Base-by-base conservation (phyloP, 2,797 vertebrate species). In the Emydoidea blandingii region DNA sequence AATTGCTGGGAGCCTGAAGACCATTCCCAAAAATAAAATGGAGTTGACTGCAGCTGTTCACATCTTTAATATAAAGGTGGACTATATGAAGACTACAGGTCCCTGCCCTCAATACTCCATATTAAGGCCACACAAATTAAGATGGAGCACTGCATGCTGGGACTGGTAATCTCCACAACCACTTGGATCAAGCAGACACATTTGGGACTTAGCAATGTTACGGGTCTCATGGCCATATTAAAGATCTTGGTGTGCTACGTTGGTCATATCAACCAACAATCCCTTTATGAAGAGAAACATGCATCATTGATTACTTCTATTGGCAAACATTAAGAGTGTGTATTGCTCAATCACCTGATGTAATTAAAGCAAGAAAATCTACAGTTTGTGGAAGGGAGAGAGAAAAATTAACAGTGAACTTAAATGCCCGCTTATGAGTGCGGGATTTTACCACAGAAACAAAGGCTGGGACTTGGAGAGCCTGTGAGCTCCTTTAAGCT, bases 81-180 rank as follows among this genome's bases (percentile, higher is more conserved):
- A 1, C 27, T 16, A 14, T 6, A 0, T 1, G 19, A 85, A 80
- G 81, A n/a, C 1, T 18, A 65, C 59, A 83, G 59, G 80, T 0
- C 21, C 82, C 87, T 93, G 56, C 25, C 59, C 79, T 50, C 3
- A 16, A 25, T 15, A 12, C 50, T 59, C 25, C 21, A 79, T 59
- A 37, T 16, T 23, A 21, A 57, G 29, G 31, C 29, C 31, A 7
- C 2, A 5, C 12, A 41, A 9, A 9, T 53, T 81, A 62, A 57
- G 54, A 23, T 2, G 56, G 29, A 78, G 57, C n/a, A 8, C 52
- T 84, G 91, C 68, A 50, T 34, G 27, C 68, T 74, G 14, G 29
- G 59, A 27, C 16, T 37, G n/a, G 25, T 25, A 53, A 18, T 53
- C 29, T 37, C 21, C 49, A 53, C 19, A 57, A 23, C 44, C 57